Conservation (phyloP, 1,140 invertebrate genomes). For the Euwallacea similis region DNA sequence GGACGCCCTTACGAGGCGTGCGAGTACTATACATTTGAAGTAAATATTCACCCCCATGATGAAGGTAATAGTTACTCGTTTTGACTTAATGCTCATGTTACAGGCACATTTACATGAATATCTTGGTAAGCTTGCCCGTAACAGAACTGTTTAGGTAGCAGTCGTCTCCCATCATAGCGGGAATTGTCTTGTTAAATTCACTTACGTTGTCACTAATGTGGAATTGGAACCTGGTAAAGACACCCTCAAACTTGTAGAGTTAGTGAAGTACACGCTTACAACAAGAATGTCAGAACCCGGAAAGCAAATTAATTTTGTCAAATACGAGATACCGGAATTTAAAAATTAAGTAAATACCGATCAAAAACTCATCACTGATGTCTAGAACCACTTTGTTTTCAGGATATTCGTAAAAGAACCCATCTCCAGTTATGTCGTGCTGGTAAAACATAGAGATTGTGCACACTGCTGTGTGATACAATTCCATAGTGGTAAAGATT, state of each 20-base stretch:
- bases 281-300: constrained; percentile 75
- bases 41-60: no score
- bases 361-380: constrained; percentile 79
- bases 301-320: no score
- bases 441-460: constrained; percentile 57
- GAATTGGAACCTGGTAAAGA: constrained; percentile 73
- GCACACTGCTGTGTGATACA: constrained; percentile 42
- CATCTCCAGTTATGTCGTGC: constrained; percentile 74
- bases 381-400: constrained; percentile 73
- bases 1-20: no score
- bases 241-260: constrained; percentile 74
- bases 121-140: no score
- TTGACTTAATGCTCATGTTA: no score
- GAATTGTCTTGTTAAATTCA: no score
- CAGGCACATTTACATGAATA: no score
- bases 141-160: no score
- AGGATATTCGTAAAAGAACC: constrained; percentile 88
- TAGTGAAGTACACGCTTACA: constrained; percentile 79
- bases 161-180: no score
- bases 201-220: no score
- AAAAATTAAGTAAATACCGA: constrained; percentile 60
- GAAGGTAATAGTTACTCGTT: no score
- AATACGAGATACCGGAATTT: constrained; percentile 35
- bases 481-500: constrained; percentile 54
- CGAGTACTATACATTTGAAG: no score